Conservation (phyloP, 2,113 vertebrate species). For the Equus przewalskii region DNA sequence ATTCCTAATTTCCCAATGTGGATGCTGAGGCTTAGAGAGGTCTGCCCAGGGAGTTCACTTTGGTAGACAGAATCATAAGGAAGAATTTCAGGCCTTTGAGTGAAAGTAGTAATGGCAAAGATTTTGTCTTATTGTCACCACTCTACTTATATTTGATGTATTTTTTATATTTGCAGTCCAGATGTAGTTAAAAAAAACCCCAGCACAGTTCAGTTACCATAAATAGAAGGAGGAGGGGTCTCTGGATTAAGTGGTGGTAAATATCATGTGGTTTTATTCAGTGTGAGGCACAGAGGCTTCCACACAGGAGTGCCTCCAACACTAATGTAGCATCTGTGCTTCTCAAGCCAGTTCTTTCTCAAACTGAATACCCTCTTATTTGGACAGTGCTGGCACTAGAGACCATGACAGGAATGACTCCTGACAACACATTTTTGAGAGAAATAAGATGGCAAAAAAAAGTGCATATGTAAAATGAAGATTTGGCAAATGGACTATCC, state of each 20-base stretch:
- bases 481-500: conserved; percentile 63
- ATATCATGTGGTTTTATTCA: conserved; percentile 48
- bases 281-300: conserved; percentile 24
- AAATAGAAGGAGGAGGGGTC: conserved; percentile 21
- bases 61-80: background rate
- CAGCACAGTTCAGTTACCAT: background rate
- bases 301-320: conserved; percentile 43
- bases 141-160: background rate
- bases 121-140: background rate
- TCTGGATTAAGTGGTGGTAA: conserved; percentile 32
- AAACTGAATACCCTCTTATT: conserved; percentile 40
- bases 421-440: background rate
- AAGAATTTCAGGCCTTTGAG: background rate
- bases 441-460: background rate
- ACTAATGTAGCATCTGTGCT: background rate
- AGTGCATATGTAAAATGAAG: conserved; percentile 40
- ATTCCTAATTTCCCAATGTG: background rate
- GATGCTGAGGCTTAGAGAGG: background rate
- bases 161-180: conserved; percentile 60
- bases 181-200: background rate
- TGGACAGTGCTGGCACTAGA: conserved; percentile 52
- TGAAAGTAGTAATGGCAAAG: background rate
- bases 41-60: background rate
- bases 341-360: conserved; percentile 17
- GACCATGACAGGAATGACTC: background rate